phyloP scores from a whole-genome alignment of 2,113 vertebrate species.

The Bathybates hornii region DNA sequence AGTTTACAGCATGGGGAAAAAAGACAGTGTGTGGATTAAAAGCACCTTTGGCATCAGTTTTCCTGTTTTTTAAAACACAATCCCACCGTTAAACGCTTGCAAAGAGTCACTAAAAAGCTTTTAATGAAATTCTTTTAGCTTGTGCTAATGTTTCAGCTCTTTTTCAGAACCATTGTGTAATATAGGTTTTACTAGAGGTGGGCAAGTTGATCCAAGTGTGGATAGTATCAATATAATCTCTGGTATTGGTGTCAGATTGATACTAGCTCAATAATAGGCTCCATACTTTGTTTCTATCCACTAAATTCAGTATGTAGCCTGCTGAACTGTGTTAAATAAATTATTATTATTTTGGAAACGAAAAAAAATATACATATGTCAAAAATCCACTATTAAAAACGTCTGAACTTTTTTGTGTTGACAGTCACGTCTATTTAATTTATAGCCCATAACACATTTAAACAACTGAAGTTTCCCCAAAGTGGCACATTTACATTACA shows the following conservation, averaged over 20 bases:
- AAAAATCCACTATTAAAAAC: not conserved
- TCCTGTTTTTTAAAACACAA: not conserved
- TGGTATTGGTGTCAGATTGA: not conserved
- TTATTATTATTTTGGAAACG: not conserved
- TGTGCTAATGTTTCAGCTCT: not conserved
- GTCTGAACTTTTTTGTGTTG: not conserved
- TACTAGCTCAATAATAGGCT: not conserved
- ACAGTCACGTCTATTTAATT: not conserved
- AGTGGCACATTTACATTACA: not conserved
- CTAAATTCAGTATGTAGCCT: not conserved
- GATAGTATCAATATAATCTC: not conserved
- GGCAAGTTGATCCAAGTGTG: not conserved
- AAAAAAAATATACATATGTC: not conserved
- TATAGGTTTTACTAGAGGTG: not conserved
- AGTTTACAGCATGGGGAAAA: not conserved
- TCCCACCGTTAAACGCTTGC: not conserved
- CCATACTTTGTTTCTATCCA: not conserved
- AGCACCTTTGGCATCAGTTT: not conserved
- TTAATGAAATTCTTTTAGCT: not conserved
- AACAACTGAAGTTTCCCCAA: not conserved
- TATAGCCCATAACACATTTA: not conserved
- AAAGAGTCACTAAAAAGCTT: not conserved
- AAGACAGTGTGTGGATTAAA: not conserved
- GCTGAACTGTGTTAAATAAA: not conserved
- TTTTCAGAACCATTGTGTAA: not conserved